These are phyloP conservation scores for Uromys caudimaculatus DNA, from an alignment of 2,797 vertebrate genomes.

Conservation along the genomic window DNA sequence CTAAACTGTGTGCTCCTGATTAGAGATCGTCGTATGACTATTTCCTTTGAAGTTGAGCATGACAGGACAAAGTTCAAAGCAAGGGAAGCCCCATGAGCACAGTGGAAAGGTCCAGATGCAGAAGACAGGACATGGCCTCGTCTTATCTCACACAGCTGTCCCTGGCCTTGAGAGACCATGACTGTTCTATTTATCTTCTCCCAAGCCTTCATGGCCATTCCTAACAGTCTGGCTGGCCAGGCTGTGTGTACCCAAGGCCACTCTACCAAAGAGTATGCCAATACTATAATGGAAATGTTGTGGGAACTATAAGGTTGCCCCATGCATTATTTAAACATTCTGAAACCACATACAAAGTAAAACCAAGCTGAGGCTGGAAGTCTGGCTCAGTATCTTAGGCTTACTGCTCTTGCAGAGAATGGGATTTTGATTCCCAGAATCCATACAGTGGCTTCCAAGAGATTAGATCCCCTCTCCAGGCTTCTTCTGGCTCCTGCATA, in stretches of 20 bases:
- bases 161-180: not conserved
- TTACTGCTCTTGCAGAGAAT: too few relatives aligned
- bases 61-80: not conserved
- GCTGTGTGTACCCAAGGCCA: not conserved
- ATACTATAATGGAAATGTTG: not conserved
- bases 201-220: not conserved
- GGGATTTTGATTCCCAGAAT: not conserved
- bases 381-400: not conserved
- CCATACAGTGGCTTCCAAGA: not conserved
- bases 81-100: not conserved
- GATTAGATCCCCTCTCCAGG: not conserved
- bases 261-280: not conserved
- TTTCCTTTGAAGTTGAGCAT: not conserved
- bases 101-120: not conserved
- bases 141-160: not conserved
- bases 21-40: not conserved
- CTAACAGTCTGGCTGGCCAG: not conserved
- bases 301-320: not conserved
- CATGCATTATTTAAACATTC: not conserved
- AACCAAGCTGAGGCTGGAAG: not conserved
- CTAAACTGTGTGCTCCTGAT: rapidly evolving
- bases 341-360: not conserved
- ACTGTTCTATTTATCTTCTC: not conserved
- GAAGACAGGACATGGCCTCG: rapidly evolving
- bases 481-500: not conserved